phyloP scores from a whole-genome alignment of 2,797 vertebrate genomes.

The Cossypha polioptera region DNA sequence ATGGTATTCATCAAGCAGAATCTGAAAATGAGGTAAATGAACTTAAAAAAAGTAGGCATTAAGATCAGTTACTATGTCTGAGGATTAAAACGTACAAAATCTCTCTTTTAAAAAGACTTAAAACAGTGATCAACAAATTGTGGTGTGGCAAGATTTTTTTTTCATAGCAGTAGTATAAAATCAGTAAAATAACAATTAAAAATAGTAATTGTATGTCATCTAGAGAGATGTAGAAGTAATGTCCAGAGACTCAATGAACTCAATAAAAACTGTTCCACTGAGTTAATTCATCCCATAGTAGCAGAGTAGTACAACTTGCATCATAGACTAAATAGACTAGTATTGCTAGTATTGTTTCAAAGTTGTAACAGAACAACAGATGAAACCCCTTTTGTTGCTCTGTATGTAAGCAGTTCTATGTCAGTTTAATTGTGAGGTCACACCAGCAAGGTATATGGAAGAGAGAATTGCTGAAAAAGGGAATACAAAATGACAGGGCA shows the following conservation, averaged over 20 bases:
- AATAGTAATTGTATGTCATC: background rate
- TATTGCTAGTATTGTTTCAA: background rate
- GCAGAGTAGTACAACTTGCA: background rate
- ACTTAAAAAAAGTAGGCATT: conserved; percentile 29
- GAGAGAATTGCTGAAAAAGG: background rate
- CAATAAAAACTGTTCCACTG: background rate
- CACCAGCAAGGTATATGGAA: background rate
- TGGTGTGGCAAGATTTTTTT: background rate
- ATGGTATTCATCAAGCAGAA: background rate
- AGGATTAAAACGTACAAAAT: background rate
- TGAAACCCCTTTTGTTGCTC: background rate
- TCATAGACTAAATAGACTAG: background rate
- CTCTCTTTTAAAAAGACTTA: background rate
- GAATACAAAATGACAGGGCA: background rate
- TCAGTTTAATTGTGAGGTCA: background rate
- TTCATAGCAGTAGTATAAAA: background rate
- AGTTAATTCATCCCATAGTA: background rate
- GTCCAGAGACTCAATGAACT: background rate
- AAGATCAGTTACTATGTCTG: background rate
- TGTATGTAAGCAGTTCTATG: background rate
- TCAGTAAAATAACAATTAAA: background rate
- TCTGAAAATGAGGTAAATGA: conserved; percentile 36
- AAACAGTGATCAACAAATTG: background rate
- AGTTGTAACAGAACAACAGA: background rate
- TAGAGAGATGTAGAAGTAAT: background rate